Evolutionary conservation across 2,797 vertebrate species (phyloP).

Genomic region (Leontocebus nigricollis): DNA sequence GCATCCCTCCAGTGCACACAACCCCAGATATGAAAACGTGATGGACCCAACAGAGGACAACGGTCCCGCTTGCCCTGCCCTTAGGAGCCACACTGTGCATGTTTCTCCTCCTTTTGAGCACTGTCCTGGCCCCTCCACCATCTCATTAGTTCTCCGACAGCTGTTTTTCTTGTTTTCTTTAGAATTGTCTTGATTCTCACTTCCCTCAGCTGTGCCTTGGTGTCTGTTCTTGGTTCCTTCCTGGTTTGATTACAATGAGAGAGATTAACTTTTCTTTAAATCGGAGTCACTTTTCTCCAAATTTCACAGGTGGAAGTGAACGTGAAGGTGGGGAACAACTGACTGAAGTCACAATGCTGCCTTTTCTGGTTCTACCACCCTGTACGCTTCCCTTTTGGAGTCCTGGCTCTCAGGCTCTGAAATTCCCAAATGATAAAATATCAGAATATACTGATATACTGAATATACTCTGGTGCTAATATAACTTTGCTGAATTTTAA

Average conservation of each 20-base stretch:
- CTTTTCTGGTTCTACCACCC: background rate
- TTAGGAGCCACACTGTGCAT: accelerated
- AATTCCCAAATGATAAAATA: background rate
- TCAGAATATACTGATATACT: background rate
- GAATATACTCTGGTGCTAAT: background rate
- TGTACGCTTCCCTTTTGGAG: background rate
- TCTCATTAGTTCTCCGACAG: background rate
- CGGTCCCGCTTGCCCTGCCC: background rate
- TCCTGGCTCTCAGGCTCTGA: background rate
- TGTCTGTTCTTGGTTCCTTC: background rate
- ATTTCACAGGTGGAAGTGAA: background rate
- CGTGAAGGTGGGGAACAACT: too few relatives aligned
- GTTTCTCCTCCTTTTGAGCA: background rate
- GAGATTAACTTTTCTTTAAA: background rate
- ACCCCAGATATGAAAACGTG: background rate
- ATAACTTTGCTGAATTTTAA: background rate
- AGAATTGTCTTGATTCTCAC: background rate
- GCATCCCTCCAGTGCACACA: accelerated
- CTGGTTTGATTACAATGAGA: background rate
- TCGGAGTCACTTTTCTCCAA: background rate
- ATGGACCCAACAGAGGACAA: background rate
- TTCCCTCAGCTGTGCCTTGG: background rate
- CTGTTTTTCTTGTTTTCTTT: background rate
- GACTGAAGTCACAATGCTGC: background rate
- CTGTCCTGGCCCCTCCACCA: background rate